phyloP scores from a whole-genome alignment of 35 echinoderm and acorn worm genomes.

The Heliocidaris erythrogramma region DNA sequence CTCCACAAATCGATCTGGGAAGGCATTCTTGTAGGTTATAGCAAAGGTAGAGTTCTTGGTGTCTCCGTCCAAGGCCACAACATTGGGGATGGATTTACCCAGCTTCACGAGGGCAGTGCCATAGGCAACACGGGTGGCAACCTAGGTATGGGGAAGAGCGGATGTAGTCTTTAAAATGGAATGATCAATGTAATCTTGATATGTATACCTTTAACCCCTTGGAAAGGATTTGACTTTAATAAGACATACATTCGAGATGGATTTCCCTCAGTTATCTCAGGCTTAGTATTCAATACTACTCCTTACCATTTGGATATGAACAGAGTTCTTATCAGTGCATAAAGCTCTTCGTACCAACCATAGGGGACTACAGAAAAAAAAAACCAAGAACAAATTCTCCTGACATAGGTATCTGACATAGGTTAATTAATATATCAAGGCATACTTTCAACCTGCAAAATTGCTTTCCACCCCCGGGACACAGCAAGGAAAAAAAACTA shows the following conservation, averaged over 20 bases:
- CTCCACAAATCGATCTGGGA: conserved; percentile 84
- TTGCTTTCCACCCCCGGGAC: no score
- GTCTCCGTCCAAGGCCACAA: conserved; percentile 88
- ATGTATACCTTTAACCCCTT: not conserved
- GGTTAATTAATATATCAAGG: no score
- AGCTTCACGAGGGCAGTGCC: conserved; percentile 84
- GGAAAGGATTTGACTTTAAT: not conserved
- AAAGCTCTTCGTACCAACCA: no score
- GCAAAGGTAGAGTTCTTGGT: conserved; percentile 99
- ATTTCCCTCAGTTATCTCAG: not conserved
- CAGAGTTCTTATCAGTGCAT: not conserved
- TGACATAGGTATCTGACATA: no score
- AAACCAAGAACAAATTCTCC: no score
- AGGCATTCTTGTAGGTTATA: conserved; percentile 72
- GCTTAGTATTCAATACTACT: no score
- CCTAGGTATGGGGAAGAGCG: conserved; percentile 14
- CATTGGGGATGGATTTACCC: conserved; percentile 60
- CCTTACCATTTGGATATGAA: no score
- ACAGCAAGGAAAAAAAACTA: no score
- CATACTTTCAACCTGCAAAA: no score
- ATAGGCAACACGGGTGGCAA: conserved; percentile 96
- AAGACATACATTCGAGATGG: not conserved
- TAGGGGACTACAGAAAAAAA: no score
- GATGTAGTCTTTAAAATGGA: not conserved
- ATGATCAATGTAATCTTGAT: not conserved